phyloP scores from a whole-genome alignment of 1,140 invertebrate genomes.

The Drosophila azteca region DNA sequence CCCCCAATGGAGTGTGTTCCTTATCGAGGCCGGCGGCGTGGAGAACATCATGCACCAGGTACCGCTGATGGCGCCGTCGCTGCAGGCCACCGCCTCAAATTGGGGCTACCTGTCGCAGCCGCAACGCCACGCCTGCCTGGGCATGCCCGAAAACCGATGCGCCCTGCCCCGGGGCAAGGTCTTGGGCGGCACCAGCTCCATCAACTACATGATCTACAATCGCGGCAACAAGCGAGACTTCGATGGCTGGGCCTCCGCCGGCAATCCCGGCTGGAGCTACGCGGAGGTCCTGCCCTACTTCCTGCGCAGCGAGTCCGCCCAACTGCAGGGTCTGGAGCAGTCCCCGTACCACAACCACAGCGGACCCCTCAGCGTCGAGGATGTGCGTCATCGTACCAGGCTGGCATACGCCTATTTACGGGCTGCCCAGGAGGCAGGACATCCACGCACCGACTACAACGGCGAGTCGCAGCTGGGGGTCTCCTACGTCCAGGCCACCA shows the following conservation, averaged over 20 bases:
- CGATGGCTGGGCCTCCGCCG: slow-evolving; percentile 89
- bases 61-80: slow-evolving; percentile 86
- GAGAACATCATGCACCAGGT: slow-evolving; percentile 89
- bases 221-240: slow-evolving; percentile 91
- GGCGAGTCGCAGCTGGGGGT: slow-evolving; percentile 87
- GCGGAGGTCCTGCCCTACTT: slow-evolving; percentile 89
- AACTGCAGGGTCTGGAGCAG: slow-evolving; percentile 84
- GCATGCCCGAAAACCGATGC: slow-evolving; percentile 85
- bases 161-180: slow-evolving; percentile 87
- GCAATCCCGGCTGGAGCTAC: slow-evolving; percentile 90
- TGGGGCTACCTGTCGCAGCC: slow-evolving; percentile 89
- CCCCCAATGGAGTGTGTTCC: slow-evolving; percentile 84
- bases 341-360: slow-evolving; percentile 85
- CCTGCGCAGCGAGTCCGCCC: slow-evolving; percentile 86
- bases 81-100: slow-evolving; percentile 86
- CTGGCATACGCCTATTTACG: slow-evolving; percentile 87
- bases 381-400: slow-evolving; percentile 85
- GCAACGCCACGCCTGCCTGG: slow-evolving; percentile 86
- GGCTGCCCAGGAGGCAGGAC: slow-evolving; percentile 86
- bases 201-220: slow-evolving; percentile 96
- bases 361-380: slow-evolving; percentile 85
- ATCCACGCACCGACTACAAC: slow-evolving; percentile 87
- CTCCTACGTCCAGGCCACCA: slow-evolving; percentile 88
- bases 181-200: slow-evolving; percentile 90
- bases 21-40: slow-evolving; percentile 88